Percentiles rank a stretch among this genome's conserved stretches.
Evolutionary conservation across 1,140 invertebrate genomes (phyloP).

Genomic region (Caenorhabditis tropicalis): DNA sequence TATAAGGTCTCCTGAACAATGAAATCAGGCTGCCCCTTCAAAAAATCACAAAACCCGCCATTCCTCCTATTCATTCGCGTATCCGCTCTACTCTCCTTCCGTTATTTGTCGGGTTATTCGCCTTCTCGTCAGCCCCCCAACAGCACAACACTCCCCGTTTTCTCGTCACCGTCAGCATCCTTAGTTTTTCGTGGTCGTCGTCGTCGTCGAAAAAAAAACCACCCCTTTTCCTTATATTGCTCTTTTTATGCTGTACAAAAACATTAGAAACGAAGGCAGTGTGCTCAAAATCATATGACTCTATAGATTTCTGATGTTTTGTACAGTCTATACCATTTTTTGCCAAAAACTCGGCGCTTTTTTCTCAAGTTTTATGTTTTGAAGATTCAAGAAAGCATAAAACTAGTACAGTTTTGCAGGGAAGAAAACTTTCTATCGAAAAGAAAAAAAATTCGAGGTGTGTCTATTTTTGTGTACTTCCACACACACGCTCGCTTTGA

Average conservation of each 20-base stretch:
- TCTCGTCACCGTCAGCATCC: neutral
- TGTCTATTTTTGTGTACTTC: conserved; percentile 29
- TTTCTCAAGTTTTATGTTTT: too few relatives aligned
- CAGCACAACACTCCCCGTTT: neutral
- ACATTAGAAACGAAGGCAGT: too few relatives aligned
- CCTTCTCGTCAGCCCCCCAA: neutral
- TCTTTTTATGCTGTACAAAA: conserved; percentile 25
- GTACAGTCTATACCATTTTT: too few relatives aligned
- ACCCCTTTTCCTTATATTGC: conserved; percentile 7
- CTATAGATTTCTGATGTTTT: too few relatives aligned
- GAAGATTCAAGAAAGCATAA: too few relatives aligned
- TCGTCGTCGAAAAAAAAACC: conserved; percentile 8
- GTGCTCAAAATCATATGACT: neutral
- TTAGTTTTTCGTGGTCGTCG: neutral
- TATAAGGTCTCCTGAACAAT: neutral
- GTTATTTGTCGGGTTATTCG: conserved; percentile 27
- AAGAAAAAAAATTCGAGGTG: neutral
- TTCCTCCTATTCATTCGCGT: neutral
- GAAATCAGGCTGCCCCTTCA: neutral
- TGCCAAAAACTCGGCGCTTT: too few relatives aligned
- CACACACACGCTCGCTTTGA: neutral
- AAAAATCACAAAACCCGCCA: conserved; percentile 8
- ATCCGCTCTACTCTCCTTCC: neutral
- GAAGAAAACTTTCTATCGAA: too few relatives aligned
- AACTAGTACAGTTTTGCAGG: too few relatives aligned